Base-by-base conservation (phyloP, 2,888 invertebrate genomes). In the Phyto melanocephala region DNA sequence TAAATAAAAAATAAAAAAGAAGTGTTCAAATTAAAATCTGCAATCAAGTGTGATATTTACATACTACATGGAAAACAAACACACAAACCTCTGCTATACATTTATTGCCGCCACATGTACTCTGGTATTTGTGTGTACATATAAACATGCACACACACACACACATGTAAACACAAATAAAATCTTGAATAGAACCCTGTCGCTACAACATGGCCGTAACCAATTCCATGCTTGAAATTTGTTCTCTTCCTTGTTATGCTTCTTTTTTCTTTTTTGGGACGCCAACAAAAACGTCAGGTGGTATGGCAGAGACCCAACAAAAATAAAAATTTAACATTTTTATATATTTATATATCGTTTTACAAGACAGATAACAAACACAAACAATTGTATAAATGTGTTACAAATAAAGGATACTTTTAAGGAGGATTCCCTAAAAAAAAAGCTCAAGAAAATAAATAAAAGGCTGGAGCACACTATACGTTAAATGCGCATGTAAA, bases 31-130 rank as follows among this genome's bases (percentile, higher is more conserved):
- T 78, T 78, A 75, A 82, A 79, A 65, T 82, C 74, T 79, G 81
- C 78, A 82, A 78, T 75, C 75, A 65, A 71, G 81, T 82, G 79
- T 70, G 70, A 78, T 65, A 82, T 82, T 82, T 82, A 79, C 75
- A 82, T 74, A 67, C 33, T 63, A 33, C 28, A 56, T 50, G 28
- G 24, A 24, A 67, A 15, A 68, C 63, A 54, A 45, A 45, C 52
- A 37, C 10, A 45, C 15, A 70, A 28, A 28, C 3, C 6, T 28
- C 11, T 22, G 1, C 10, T 13, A 56, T 2, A 35, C 13, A 50
- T 67, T 52, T 65, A 58, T 72, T 15, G 42, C 60, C 20, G 52
- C 20, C 60, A 50, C 65, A 70, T 37, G 11, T 4, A 67, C 20
- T 28, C 28, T 28, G 3, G 6, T 28, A 28, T 28, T n/a, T n/a